Percentiles rank a stretch among this genome's conserved stretches.
Evolutionary conservation across 2,113 vertebrate genomes (phyloP).

Genomic region (Coreoperca whiteheadi): DNA sequence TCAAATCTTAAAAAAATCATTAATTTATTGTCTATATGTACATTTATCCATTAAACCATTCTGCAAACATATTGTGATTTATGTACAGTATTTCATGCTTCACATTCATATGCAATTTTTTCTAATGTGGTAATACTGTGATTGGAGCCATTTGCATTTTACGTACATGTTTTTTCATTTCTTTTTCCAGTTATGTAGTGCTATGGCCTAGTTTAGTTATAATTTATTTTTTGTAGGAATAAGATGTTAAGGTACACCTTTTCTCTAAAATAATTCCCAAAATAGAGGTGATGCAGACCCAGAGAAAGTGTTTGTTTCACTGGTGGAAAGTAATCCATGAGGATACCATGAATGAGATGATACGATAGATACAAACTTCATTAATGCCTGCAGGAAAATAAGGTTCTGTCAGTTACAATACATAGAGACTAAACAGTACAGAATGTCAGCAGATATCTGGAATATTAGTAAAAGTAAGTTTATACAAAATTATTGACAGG

Average conservation of each 20-base stretch:
- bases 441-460: neutral
- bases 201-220: neutral
- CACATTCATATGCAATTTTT: neutral
- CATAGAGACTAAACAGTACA: neutral
- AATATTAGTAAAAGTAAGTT: neutral
- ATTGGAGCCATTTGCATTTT: neutral
- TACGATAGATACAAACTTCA: neutral
- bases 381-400: constrained; percentile 8
- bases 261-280: neutral
- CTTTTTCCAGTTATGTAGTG: neutral
- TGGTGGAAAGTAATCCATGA: constrained; percentile 6
- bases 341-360: constrained; percentile 1
- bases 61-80: neutral
- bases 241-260: neutral
- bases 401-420: neutral
- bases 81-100: neutral
- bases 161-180: neutral
- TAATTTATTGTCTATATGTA: neutral
- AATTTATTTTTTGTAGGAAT: neutral
- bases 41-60: neutral
- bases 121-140: neutral
- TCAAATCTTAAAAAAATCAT: neutral
- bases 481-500: neutral
- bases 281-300: neutral
- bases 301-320: neutral